Base-by-base conservation (phyloP, 2,888 invertebrate species). In the Calliopum simillimum region DNA sequence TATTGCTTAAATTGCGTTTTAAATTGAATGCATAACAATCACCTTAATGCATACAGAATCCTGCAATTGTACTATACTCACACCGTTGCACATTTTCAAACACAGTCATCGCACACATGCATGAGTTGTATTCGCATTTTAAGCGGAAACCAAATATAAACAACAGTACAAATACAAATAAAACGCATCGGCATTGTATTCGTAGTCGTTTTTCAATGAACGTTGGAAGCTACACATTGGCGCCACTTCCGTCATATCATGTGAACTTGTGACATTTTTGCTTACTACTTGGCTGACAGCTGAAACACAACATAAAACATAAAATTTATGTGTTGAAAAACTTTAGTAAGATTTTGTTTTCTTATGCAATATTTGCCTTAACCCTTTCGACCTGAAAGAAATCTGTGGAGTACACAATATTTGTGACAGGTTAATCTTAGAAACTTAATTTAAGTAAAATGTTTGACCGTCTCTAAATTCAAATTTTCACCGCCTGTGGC, bases 241-340 rank as follows among this genome's bases (percentile, higher is more conserved):
- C 53, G 51, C 64, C 53, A 64, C 53, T 53, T 64, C 64, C 64
- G 64, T 53, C 64, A 33, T 53, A 64, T 21, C 6, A 19, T 25
- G 43, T 53, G 53, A 53, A 64, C 64, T 43, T 49, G 63, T 49
- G 64, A 53, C 21, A 23, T 62, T 62, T 56, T 47, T 25, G 23
- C 62, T 47, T 21, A 14, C 21, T 53, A 21, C 13, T 53, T n/a
- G 16, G 16, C 2, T 33, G 33, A 33, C 33, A 19, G 41, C 33
- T 33, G 33, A 3, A 33, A 33, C 33, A 33, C 33, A 33, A 33
- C 33, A 33, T 33, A 33, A 33, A 33, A 33, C 33, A 33, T 33
- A 33, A 33, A 33, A 33, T 33, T n/a, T 33, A 33, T 33, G 33
- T 8, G 33, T 33, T 33, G 33, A 33, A 33, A 33, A 33, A n/a